phyloP scores from a whole-genome alignment of 2,888 invertebrate species.

The Agrochola macilenta region DNA sequence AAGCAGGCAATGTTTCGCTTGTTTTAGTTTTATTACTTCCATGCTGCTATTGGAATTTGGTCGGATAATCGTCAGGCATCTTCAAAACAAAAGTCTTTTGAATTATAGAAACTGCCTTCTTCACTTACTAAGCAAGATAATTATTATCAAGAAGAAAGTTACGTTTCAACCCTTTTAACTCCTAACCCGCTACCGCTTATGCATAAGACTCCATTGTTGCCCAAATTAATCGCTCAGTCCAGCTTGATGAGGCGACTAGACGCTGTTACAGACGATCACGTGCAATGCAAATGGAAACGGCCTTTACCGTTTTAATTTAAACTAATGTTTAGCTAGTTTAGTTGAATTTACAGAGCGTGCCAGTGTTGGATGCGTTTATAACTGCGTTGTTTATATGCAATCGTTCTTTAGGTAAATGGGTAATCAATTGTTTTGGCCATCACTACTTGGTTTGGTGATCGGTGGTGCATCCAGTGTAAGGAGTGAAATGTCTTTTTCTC shows the following conservation, averaged over 20 bases:
- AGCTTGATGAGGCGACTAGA: slow-evolving; percentile 88
- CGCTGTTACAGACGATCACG: slow-evolving; percentile 87
- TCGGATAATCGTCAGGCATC: background rate
- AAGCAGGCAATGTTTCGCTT: too few relatives aligned
- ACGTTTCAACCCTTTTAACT: background rate
- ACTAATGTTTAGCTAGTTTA: slow-evolving; percentile 77
- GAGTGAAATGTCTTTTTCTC: background rate
- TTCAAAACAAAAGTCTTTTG: background rate
- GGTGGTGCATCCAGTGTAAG: too few relatives aligned
- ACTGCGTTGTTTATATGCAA: slow-evolving; percentile 54
- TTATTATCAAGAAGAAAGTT: background rate
- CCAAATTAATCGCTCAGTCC: slow-evolving; percentile 82
- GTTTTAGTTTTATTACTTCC: background rate
- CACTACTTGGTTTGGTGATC: background rate
- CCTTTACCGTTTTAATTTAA: slow-evolving; percentile 82
- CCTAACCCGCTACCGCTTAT: slow-evolving; percentile 64
- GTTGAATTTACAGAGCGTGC: slow-evolving; percentile 66
- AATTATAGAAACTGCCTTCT: too few relatives aligned
- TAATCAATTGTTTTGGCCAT: slow-evolving; percentile 17
- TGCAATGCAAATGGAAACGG: slow-evolving; percentile 88
- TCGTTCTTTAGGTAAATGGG: slow-evolving; percentile 28
- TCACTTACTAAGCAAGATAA: background rate
- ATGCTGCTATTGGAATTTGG: background rate
- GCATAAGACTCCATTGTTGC: slow-evolving; percentile 66
- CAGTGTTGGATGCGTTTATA: slow-evolving; percentile 59